Evolutionary conservation across 2,888 invertebrate genomes (phyloP).

Genomic region (Hyppa rectilinea): DNA sequence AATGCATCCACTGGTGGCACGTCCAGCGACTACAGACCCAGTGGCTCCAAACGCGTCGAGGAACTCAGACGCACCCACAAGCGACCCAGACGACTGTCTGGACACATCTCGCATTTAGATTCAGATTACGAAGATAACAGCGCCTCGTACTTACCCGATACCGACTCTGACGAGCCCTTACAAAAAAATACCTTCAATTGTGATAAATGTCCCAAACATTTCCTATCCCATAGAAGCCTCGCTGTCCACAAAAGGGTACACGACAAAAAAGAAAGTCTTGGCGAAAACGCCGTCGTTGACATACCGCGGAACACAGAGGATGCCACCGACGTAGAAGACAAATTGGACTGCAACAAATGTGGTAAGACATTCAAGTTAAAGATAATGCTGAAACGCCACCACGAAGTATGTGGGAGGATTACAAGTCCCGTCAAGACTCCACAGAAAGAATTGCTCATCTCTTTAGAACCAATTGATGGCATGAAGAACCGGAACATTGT

Average conservation of each 20-base stretch:
- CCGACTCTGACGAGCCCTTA: conserved; percentile 84
- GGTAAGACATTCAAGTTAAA: conserved; percentile 86
- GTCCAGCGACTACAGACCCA: conserved; percentile 78
- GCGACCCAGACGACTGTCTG: conserved; percentile 71
- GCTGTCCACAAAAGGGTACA: conserved; percentile 76
- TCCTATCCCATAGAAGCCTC: conserved; percentile 72
- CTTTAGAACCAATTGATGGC: conserved; percentile 82
- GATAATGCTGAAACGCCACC: conserved; percentile 87
- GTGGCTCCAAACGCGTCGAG: conserved; percentile 80
- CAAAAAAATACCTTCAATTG: conserved; percentile 75
- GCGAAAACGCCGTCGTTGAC: conserved; percentile 59
- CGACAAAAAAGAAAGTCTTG: conserved; percentile 56
- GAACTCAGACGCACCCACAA: conserved; percentile 80
- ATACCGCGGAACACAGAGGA: conserved; percentile 71
- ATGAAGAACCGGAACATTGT: conserved; percentile 67
- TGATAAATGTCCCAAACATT: conserved; percentile 77
- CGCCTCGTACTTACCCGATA: conserved; percentile 79
- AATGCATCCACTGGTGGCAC: conserved; percentile 78
- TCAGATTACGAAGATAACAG: conserved; percentile 85
- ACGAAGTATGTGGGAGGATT: conserved; percentile 75
- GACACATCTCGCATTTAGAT: conserved; percentile 72
- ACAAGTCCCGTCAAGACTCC: conserved; percentile 67
- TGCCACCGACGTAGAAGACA: conserved; percentile 77
- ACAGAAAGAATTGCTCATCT: conserved; percentile 80
- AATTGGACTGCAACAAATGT: conserved; percentile 82